Percentiles rank a stretch among this genome's conserved stretches.
Conservation (phyloP, 2,888 invertebrate species). For the Scrobipalpa atriplicella region DNA sequence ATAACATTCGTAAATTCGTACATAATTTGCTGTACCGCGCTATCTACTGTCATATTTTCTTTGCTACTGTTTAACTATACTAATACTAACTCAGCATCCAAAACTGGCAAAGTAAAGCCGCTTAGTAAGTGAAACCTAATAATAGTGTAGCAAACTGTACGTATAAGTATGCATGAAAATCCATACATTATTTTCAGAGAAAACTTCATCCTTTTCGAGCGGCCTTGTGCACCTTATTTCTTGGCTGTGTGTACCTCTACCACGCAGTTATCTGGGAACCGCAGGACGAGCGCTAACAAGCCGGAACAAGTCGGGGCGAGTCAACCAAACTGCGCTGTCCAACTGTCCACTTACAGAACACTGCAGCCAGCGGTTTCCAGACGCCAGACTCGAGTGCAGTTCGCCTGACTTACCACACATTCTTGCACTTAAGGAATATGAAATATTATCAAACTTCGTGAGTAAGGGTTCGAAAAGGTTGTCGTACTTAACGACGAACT, state of each 20-base stretch:
- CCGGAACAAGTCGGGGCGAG: constrained; percentile 61
- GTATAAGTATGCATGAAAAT: no score
- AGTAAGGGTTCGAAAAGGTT: not conserved
- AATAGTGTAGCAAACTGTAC: no score
- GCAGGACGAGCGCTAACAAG: constrained; percentile 74
- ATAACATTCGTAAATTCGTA: not conserved
- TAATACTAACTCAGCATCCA: no score
- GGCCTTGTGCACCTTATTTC: no score
- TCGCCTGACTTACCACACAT: constrained; percentile 13
- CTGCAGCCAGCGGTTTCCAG: constrained; percentile 12
- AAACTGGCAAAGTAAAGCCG: no score
- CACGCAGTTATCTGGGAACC: constrained; percentile 60
- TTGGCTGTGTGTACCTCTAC: no score
- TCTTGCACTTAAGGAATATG: constrained; percentile 29
- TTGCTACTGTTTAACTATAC: no score
- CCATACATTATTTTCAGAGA: no score
- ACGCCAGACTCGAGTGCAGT: not conserved
- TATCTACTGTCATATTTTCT: no score
- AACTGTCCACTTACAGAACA: constrained; percentile 23
- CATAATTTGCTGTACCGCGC: not conserved
- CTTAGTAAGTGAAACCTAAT: no score
- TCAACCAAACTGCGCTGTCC: constrained; percentile 16
- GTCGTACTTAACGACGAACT: no score
- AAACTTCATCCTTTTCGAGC: no score
- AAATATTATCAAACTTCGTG: not conserved